phyloP scores from a whole-genome alignment of 2,113 vertebrate genomes.

The Pampusana beccarii region DNA sequence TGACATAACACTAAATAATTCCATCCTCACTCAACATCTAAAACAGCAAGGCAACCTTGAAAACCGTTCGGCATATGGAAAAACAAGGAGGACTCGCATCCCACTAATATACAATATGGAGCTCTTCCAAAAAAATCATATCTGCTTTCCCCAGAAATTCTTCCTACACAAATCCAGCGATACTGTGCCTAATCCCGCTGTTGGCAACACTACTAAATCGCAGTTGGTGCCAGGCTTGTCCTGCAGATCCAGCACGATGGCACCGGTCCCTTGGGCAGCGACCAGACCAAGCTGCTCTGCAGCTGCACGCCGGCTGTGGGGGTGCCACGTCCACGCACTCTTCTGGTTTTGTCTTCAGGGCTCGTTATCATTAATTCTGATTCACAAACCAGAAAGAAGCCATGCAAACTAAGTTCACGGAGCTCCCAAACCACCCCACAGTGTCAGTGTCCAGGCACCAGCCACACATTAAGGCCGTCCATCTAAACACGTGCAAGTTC shows the following conservation, averaged over 20 bases:
- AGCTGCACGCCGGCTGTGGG: neutral
- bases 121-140: fast-evolving
- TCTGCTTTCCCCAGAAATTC: neutral
- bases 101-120: neutral
- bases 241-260: neutral
- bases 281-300: neutral
- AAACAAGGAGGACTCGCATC: neutral
- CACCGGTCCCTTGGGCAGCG: neutral
- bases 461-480: fast-evolving
- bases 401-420: neutral
- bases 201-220: neutral
- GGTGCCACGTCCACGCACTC: neutral
- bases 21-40: neutral
- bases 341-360: neutral
- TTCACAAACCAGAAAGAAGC: neutral
- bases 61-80: neutral
- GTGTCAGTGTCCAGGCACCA: neutral
- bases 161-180: neutral
- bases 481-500: fast-evolving
- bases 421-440: neutral
- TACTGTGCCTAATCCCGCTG: neutral
- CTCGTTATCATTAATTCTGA: neutral
- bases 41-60: neutral
- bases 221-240: neutral
- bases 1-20: neutral